Conservation (phyloP, 2,888 invertebrate genomes). For the Lysandra coridon region DNA sequence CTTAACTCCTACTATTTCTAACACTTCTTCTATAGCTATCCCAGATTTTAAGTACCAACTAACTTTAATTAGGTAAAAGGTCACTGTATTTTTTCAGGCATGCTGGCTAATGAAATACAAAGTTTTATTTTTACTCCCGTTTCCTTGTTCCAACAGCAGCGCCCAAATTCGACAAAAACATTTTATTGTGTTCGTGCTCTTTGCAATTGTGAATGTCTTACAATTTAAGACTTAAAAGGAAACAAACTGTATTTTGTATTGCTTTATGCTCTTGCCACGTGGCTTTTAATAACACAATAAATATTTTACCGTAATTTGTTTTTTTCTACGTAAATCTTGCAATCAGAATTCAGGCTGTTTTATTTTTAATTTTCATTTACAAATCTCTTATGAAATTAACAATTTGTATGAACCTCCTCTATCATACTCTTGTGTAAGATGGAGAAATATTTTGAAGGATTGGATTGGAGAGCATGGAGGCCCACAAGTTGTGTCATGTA, state of each 20-base stretch:
- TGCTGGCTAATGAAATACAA: not conserved
- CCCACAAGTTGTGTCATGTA: too few species aligned
- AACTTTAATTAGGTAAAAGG: not conserved
- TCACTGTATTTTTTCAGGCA: not conserved
- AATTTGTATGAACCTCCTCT: too few species aligned
- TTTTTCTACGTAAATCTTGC: too few species aligned
- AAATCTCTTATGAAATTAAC: too few species aligned
- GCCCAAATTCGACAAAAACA: slow-evolving; percentile 7
- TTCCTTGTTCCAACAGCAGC: slow-evolving; percentile 6
- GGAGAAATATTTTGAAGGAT: too few species aligned
- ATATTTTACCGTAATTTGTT: too few species aligned
- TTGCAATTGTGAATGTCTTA: slow-evolving; percentile 14
- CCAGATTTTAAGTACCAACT: not conserved
- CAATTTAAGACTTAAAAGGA: slow-evolving; percentile 6
- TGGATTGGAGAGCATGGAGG: too few species aligned
- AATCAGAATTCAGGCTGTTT: too few species aligned
- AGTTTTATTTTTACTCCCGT: not conserved
- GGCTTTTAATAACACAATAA: not conserved
- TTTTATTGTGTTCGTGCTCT: slow-evolving; percentile 12
- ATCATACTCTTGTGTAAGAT: too few species aligned
- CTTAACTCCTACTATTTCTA: too few species aligned
- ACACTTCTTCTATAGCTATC: too few species aligned
- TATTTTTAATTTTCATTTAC: too few species aligned
- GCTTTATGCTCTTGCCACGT: not conserved
- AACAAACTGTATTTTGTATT: not conserved